A percentile compares a stretch with the other conserved stretches of the same genome.
phyloP scores from a whole-genome alignment of 2,113 vertebrate species.

The Albula goreensis region DNA sequence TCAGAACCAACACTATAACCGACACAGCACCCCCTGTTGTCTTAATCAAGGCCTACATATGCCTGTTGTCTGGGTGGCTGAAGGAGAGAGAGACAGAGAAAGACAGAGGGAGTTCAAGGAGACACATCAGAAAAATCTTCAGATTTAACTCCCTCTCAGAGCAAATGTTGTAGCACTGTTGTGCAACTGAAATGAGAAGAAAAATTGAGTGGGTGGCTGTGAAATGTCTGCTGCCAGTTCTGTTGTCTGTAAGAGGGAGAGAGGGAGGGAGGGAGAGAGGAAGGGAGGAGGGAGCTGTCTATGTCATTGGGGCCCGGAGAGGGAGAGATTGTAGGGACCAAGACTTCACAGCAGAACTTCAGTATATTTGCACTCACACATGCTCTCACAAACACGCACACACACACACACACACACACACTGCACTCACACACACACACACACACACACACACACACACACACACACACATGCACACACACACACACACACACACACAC shows the following conservation, averaged over 20 bases:
- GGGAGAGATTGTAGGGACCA: constrained; percentile 7
- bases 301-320: constrained; percentile 31
- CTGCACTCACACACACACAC: not conserved
- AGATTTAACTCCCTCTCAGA: not conserved
- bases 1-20: not conserved
- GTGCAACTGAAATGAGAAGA: not conserved
- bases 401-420: too few species aligned
- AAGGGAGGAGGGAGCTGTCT: constrained; percentile 24
- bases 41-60: not conserved
- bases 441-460: constrained; percentile 8
- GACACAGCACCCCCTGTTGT: not conserved
- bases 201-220: constrained; percentile 12
- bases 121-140: not conserved
- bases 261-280: constrained; percentile 35
- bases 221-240: constrained; percentile 38
- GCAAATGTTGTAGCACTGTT: not conserved
- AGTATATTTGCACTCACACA: not conserved
- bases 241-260: constrained; percentile 30
- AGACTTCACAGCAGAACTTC: constrained; percentile 22
- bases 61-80: too few species aligned
- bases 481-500: constrained; percentile 20
- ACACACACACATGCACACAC: constrained; percentile 19
- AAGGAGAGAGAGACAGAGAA: too few species aligned
- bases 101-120: too few species aligned
- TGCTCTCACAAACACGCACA: constrained; percentile 11